Conservation (phyloP, 2,113 vertebrate species). For the Lycaon pictus region DNA sequence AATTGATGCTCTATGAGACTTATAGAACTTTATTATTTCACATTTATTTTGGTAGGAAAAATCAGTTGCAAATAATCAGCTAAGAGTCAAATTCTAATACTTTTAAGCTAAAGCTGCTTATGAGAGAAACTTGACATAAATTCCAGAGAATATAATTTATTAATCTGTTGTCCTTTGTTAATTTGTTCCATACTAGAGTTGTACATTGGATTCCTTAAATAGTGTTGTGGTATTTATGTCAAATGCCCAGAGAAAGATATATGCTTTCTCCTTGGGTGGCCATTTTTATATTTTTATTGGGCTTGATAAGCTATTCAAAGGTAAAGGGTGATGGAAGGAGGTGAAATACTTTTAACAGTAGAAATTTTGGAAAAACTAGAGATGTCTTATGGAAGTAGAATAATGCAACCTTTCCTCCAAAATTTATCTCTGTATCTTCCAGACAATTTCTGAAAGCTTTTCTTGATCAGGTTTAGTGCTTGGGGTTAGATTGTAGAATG, state of each 20-base stretch:
- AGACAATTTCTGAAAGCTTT: conserved; percentile 21
- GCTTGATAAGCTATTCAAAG: conserved; percentile 50
- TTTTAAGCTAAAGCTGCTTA: conserved; percentile 71
- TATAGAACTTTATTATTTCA: neutral
- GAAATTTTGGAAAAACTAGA: neutral
- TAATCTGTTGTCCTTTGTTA: conserved; percentile 74
- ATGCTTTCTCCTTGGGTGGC: conserved; percentile 85
- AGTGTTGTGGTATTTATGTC: conserved; percentile 73
- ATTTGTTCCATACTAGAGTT: conserved; percentile 74
- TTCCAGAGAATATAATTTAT: conserved; percentile 77
- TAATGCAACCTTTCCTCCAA: neutral
- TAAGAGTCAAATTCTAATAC: conserved; percentile 40
- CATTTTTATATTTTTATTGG: conserved; percentile 77
- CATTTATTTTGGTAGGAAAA: conserved; percentile 4
- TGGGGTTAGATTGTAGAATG: neutral
- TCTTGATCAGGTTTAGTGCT: neutral
- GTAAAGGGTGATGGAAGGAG: neutral
- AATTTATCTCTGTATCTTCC: neutral
- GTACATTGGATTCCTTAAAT: conserved; percentile 76
- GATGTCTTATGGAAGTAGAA: neutral
- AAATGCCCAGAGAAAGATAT: conserved; percentile 65
- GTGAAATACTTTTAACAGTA: neutral
- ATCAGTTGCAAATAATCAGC: conserved; percentile 20
- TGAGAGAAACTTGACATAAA: conserved; percentile 71
- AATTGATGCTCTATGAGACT: neutral